Base-by-base conservation (phyloP, 2,797 vertebrate genomes). In the Pseudocheirus occidentalis region DNA sequence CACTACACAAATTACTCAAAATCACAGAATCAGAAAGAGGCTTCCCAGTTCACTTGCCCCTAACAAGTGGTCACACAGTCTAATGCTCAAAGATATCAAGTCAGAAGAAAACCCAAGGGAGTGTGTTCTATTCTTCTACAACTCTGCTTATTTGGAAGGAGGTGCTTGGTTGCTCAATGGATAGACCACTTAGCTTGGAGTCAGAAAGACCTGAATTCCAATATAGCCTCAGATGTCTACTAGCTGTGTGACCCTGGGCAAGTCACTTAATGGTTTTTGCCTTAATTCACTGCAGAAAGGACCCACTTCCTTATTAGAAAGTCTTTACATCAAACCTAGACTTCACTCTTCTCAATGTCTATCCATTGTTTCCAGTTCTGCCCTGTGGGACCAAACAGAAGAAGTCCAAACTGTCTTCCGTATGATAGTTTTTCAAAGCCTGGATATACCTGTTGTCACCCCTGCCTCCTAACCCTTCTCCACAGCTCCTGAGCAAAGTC, bases 171-270 rank as follows among this genome's bases (percentile, higher is more conserved):
- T 31, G 31, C 3, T 62, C 59, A 62, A 12, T 62, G 59, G 4
- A 31, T 62, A 31, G 58, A 34, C 31, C 31, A 62, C 34, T 66
- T 14, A 16, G 14, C 4, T 66, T 66, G 34, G 59, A 81, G 11
- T 89, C 34, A n/a, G 62, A 4, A 34, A 92, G 91, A 46, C 90
- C 91, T 92, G 66, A 94, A 40, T 92, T 96, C 54, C 58, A n/a
- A 90, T 93, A 90, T 14, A 27, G 40, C 46, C 12, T 34, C 31
- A 62, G 34, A 52, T 40, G n/a, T 24, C 92, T 94, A 91, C 91
- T 55, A 46, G 55, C 92, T 58, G 52, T 40, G 55, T 40, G 59
- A 92, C 91, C 91, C 66, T 21, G 81, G 93, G 94, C 81, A 57
- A 73, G 93, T 58, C n/a, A 59, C 29, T 54, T 90, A 16, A 92